phyloP scores from a whole-genome alignment of 2,888 invertebrate species.

The Spodoptera picta region DNA sequence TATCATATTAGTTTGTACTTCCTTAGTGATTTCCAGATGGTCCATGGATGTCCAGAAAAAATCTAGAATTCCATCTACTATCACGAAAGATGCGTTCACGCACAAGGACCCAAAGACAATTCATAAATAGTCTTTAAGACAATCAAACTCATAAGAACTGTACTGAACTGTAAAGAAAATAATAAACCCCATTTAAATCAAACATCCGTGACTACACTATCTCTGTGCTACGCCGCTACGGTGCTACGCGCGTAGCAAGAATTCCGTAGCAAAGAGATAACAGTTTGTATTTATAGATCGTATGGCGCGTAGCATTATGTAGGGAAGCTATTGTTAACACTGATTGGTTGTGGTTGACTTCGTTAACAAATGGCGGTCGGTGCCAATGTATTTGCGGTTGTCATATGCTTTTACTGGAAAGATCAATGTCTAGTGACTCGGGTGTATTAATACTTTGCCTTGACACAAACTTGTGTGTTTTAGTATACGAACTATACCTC shows the following conservation, averaged over 20 bases:
- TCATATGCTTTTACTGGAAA: slow-evolving; percentile 9
- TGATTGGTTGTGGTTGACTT: slow-evolving; percentile 31
- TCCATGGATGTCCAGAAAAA: no score
- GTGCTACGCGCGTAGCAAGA: slow-evolving; percentile 49
- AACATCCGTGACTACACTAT: slow-evolving; percentile 16
- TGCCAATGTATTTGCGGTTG: slow-evolving; percentile 9
- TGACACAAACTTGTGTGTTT: no score
- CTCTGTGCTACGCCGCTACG: slow-evolving; percentile 50
- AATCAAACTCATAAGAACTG: background rate
- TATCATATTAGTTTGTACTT: no score
- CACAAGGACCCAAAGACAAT: no score
- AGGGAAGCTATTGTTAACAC: slow-evolving; percentile 22
- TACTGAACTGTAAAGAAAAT: background rate
- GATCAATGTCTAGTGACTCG: slow-evolving; percentile 2
- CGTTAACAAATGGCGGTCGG: slow-evolving; percentile 15
- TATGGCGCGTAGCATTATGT: slow-evolving; percentile 12
- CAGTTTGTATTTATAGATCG: slow-evolving; percentile 15
- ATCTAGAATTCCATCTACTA: no score
- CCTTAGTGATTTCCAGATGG: no score
- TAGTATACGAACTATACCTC: no score
- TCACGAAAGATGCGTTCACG: no score
- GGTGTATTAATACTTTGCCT: no score
- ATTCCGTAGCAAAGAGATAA: slow-evolving; percentile 42
- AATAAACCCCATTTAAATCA: background rate
- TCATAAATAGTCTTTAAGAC: no score